Evolutionary conservation across 2,113 vertebrate species (phyloP).

Genomic region (Colossoma macropomum): DNA sequence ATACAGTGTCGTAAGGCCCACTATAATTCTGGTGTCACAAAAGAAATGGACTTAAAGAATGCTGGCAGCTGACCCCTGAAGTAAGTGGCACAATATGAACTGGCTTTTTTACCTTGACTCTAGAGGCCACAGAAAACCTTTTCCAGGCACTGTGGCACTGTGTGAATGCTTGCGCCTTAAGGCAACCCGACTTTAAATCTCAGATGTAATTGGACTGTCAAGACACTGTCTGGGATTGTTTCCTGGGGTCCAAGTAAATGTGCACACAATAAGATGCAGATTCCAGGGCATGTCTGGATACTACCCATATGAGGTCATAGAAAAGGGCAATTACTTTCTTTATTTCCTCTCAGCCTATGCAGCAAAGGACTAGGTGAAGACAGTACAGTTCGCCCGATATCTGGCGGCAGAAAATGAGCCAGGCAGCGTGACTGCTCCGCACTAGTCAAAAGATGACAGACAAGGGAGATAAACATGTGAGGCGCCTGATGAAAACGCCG

Average conservation of each 20-base stretch:
- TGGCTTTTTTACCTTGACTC: conserved; percentile 54
- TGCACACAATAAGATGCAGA: conserved; percentile 49
- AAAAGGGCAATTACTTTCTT: conserved; percentile 42
- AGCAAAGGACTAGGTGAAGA: not conserved
- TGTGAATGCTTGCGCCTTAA: conserved; percentile 48
- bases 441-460: conserved; percentile 55
- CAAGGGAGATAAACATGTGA: conserved; percentile 63
- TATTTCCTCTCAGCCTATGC: conserved; percentile 16
- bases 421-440: not conserved
- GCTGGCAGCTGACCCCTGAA: conserved; percentile 59
- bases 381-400: not conserved
- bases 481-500: conserved; percentile 59
- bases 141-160: conserved; percentile 50
- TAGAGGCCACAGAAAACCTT: conserved; percentile 54
- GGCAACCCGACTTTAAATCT: conserved; percentile 57
- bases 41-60: conserved; percentile 65
- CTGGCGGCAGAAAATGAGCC: not conserved
- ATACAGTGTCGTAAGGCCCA: conserved; percentile 55
- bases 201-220: conserved; percentile 62
- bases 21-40: conserved; percentile 63
- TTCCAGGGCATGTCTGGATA: conserved; percentile 44
- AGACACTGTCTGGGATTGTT: conserved; percentile 59
- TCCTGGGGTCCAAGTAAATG: conserved; percentile 51
- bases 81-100: conserved; percentile 52
- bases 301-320: conserved; percentile 30